Percentiles rank a stretch among this genome's conserved stretches.
phyloP scores from a whole-genome alignment of 2,113 vertebrate genomes.

The Girardinichthys multiradiatus region DNA sequence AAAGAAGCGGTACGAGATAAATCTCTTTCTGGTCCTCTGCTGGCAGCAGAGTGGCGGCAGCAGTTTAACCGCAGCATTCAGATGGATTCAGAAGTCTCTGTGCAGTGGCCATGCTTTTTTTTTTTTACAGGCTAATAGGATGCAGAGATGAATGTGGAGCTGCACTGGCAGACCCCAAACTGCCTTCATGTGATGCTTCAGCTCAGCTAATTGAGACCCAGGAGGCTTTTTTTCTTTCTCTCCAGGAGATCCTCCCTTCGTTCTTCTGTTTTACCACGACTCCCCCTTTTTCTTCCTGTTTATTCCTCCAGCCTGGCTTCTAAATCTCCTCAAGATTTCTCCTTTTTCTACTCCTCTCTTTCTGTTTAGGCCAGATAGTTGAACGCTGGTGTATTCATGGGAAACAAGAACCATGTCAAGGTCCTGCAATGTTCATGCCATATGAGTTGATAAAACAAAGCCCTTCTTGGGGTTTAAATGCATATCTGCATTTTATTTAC shows the following conservation, averaged over 20 bases:
- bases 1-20: background rate
- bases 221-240: constrained; percentile 52
- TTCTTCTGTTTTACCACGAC: constrained; percentile 4
- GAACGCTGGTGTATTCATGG: background rate
- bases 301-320: background rate
- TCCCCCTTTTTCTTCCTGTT: background rate
- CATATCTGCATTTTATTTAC: background rate
- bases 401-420: constrained; percentile 12
- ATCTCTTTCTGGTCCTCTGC: background rate
- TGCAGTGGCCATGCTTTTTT: constrained; percentile 18
- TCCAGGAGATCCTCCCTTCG: background rate
- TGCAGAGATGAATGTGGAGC: constrained; percentile 54
- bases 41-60: constrained; percentile 24
- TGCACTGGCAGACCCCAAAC: constrained; percentile 26
- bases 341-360: constrained; percentile 7
- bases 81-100: constrained; percentile 18
- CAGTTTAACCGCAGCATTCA: constrained; percentile 35
- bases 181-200: constrained; percentile 46
- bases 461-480: constrained; percentile 1
- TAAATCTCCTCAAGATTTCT: background rate
- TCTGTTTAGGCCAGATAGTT: constrained; percentile 5
- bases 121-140: constrained; percentile 51
- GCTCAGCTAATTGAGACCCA: constrained; percentile 66
- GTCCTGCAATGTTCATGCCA: background rate
- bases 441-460: background rate